phyloP scores from a whole-genome alignment of 2,113 vertebrate species.

The Pyxicephalus adspersus region DNA sequence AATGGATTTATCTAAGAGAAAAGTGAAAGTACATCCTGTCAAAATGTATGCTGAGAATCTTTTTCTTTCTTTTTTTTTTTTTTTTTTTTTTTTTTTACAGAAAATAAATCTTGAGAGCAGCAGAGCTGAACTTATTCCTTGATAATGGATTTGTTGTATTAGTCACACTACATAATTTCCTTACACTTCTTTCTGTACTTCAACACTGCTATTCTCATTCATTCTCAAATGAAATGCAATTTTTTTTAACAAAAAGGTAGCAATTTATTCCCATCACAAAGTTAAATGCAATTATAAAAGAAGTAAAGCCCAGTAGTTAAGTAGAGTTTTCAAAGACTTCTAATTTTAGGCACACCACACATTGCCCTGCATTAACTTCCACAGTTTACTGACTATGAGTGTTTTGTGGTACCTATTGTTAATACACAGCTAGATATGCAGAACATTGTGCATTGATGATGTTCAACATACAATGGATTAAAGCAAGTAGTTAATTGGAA shows the following conservation, averaged over 20 bases:
- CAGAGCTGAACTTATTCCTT: slow-evolving; percentile 38
- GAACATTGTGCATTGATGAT: too few species aligned
- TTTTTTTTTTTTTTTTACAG: slow-evolving; percentile 10
- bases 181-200: slow-evolving; percentile 26
- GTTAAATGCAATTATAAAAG: slow-evolving; percentile 17
- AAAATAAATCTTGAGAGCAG: slow-evolving; percentile 28
- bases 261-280: slow-evolving; percentile 27
- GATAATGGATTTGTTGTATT: slow-evolving; percentile 48
- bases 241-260: slow-evolving; percentile 17
- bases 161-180: slow-evolving; percentile 50
- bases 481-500: too few species aligned
- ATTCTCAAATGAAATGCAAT: slow-evolving; percentile 41
- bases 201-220: slow-evolving; percentile 27
- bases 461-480: too few species aligned
- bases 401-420: too few species aligned
- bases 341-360: not conserved
- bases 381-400: not conserved
- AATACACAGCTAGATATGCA: too few species aligned
- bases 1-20: slow-evolving; percentile 7
- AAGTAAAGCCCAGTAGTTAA: slow-evolving; percentile 1
- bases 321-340: not conserved
- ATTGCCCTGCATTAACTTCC: not conserved
- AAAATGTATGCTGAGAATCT: slow-evolving; percentile 20
- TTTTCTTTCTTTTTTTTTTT: slow-evolving; percentile 3
- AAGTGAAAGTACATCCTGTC: slow-evolving; percentile 22